phyloP scores from a whole-genome alignment of 92 coral and sea anemone species.

The Porites evermanni region DNA sequence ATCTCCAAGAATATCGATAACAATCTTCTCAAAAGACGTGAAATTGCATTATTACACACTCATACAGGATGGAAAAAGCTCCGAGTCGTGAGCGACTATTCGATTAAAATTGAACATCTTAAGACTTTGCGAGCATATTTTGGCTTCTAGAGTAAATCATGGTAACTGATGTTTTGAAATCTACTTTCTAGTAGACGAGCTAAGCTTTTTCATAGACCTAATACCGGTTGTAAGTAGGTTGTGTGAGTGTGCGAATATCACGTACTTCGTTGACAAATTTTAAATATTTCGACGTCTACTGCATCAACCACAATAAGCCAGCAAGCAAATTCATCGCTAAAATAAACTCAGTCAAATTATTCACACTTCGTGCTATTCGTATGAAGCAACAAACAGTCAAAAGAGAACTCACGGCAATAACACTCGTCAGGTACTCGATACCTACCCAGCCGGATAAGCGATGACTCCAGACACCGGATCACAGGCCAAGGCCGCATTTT shows the following conservation, averaged over 20 bases:
- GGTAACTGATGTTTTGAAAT: conserved; percentile 6
- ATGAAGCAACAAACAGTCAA: neutral
- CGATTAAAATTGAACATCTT: conserved; percentile 15
- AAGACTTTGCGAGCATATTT: neutral
- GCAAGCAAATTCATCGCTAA: conserved; percentile 4
- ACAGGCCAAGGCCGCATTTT: conserved; percentile 89
- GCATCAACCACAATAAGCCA: neutral
- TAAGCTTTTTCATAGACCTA: neutral
- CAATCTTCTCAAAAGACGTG: neutral
- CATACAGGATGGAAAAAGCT: neutral
- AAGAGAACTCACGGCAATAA: neutral
- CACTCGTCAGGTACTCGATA: neutral
- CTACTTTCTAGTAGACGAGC: neutral
- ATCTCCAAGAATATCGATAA: neutral
- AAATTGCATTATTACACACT: neutral
- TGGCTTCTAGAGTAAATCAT: neutral
- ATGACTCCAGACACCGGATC: conserved; percentile 84
- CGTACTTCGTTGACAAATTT: neutral
- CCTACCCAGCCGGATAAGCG: conserved; percentile 97
- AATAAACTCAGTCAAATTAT: conserved; percentile 6
- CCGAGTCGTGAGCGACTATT: neutral
- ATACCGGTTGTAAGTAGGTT: neutral
- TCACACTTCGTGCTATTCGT: conserved; percentile 19
- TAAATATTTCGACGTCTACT: neutral
- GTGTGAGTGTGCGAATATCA: neutral